phyloP scores from a whole-genome alignment of 1,140 invertebrate genomes.

The Anadara kagoshimensis region DNA sequence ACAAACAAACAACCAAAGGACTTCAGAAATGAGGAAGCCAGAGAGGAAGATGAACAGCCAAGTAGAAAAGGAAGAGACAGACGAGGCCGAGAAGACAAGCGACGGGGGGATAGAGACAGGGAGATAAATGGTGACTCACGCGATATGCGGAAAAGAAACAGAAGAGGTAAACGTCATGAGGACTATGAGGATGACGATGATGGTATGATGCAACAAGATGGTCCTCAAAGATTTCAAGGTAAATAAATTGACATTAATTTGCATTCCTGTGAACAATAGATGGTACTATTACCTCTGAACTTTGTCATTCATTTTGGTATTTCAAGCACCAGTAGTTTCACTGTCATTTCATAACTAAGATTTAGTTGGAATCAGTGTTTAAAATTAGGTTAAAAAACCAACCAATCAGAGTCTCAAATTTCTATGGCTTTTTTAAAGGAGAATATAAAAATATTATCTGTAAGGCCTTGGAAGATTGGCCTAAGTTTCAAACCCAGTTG shows the following conservation, averaged over 20 bases:
- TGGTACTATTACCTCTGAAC: background rate
- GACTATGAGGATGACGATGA: conserved; percentile 16
- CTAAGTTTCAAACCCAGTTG: too few relatives aligned
- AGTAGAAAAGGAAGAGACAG: conserved; percentile 24
- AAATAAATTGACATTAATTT: background rate
- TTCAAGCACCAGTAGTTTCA: too few relatives aligned
- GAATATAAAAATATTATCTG: too few relatives aligned
- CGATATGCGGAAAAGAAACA: background rate
- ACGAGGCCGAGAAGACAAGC: background rate
- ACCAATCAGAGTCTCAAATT: too few relatives aligned
- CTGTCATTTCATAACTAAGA: too few relatives aligned
- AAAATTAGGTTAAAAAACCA: too few relatives aligned
- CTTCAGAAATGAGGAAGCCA: conserved; percentile 25
- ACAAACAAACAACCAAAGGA: conserved; percentile 77
- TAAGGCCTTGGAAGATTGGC: too few relatives aligned
- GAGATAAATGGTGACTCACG: conserved; percentile 3
- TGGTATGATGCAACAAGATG: conserved; percentile 9
- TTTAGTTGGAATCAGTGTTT: too few relatives aligned
- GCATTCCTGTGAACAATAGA: background rate
- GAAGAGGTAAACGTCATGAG: background rate
- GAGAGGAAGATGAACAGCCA: conserved; percentile 5
- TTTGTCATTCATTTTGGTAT: background rate
- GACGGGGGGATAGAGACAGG: conserved; percentile 21
- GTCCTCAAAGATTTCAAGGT: background rate
- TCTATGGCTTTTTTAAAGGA: too few relatives aligned